A percentile compares a stretch with the other conserved stretches of the same genome.
Evolutionary conservation across 2,113 vertebrate species (phyloP).

Genomic region (Odocoileus virginianus): DNA sequence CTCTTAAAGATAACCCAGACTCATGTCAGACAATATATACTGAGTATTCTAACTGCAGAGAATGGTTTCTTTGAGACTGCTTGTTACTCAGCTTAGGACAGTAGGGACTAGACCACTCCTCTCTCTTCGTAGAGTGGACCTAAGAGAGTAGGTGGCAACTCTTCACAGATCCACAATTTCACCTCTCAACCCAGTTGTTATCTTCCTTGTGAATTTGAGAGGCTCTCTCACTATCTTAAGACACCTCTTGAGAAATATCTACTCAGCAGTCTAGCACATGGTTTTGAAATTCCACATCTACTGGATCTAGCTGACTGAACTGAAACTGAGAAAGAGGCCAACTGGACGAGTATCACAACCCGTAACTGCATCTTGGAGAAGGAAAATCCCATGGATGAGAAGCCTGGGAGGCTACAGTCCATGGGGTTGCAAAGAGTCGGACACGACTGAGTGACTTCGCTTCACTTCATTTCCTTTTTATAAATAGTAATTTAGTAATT

Average conservation of each 20-base stretch:
- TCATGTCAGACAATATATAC: background rate
- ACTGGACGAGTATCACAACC: background rate
- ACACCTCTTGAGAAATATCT: background rate
- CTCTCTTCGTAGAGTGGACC: background rate
- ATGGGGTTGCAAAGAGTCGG: no score
- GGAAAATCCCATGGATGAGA: no score
- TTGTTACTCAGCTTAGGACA: background rate
- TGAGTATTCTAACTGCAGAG: background rate
- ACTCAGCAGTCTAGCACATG: background rate
- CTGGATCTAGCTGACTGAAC: background rate
- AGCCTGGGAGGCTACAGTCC: no score
- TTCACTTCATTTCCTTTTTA: background rate
- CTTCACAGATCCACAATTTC: background rate
- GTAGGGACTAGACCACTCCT: background rate
- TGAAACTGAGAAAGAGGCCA: background rate
- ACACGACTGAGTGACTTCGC: no score
- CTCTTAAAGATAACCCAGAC: background rate
- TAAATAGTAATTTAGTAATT: background rate
- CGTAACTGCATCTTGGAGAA: background rate
- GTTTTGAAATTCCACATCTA: conserved; percentile 16
- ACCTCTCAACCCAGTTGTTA: background rate
- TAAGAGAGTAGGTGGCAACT: background rate
- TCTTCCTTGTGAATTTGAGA: background rate
- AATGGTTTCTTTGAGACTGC: background rate
- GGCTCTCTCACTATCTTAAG: background rate